phyloP scores from a whole-genome alignment of 2,888 invertebrate genomes.

The Caradrina clavipalpis region DNA sequence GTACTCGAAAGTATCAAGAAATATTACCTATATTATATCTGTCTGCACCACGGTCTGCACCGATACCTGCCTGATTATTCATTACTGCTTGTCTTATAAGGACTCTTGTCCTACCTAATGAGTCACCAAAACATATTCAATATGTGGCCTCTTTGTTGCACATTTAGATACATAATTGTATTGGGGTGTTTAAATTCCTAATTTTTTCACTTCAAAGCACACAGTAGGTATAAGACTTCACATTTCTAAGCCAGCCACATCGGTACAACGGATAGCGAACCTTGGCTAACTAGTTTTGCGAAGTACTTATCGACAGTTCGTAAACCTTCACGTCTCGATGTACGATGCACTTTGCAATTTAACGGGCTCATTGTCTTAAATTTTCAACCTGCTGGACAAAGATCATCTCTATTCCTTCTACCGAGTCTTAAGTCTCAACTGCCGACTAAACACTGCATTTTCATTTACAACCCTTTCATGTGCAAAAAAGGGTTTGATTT shows the following conservation, averaged over 20 bases:
- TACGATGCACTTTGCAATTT: constrained; percentile 74
- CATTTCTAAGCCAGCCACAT: constrained; percentile 31
- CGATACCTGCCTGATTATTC: constrained; percentile 20
- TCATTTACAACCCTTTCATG: constrained; percentile 11
- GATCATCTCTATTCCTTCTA: constrained; percentile 48
- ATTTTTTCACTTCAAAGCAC: constrained; percentile 5
- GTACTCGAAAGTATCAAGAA: constrained; percentile 1
- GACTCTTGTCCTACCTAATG: constrained; percentile 31
- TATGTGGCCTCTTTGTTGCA: constrained; percentile 13
- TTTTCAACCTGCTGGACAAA: constrained; percentile 42
- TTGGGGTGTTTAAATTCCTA: not conserved
- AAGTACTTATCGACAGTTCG: constrained; percentile 65
- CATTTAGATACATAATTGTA: not conserved
- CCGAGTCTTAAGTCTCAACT: constrained; percentile 12
- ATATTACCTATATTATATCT: not conserved
- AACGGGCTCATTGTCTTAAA: constrained; percentile 74
- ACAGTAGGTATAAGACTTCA: constrained; percentile 10
- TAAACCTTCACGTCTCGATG: constrained; percentile 65
- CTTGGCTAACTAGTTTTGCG: constrained; percentile 76
- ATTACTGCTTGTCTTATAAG: constrained; percentile 30
- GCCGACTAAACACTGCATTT: not conserved
- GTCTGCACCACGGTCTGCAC: not conserved
- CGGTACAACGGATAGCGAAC: constrained; percentile 41
- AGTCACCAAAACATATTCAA: constrained; percentile 42
- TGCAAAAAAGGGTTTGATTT: constrained; percentile 23